These are phyloP conservation scores for Shinisaurus crocodilurus DNA, from an alignment of 2,113 vertebrate species.

Conservation along the genomic window DNA sequence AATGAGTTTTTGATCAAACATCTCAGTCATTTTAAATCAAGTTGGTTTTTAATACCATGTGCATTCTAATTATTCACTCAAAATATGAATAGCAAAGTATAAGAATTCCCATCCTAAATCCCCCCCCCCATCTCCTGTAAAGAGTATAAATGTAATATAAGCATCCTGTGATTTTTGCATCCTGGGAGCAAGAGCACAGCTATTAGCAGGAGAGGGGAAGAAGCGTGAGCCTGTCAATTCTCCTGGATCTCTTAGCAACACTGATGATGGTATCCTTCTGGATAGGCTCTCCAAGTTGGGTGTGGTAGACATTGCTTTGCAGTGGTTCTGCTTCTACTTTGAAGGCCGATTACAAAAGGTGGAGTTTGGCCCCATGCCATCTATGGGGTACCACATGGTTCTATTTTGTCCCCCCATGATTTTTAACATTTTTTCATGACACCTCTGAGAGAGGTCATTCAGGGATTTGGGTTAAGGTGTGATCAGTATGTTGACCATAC, in stretches of 20 bases:
- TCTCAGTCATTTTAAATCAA: background rate
- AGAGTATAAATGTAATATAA: background rate
- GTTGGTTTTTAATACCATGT: background rate
- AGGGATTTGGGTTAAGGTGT: background rate
- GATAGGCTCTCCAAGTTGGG: background rate
- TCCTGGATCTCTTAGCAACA: background rate
- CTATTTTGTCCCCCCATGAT: background rate
- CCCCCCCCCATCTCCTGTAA: background rate
- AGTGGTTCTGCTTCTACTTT: background rate
- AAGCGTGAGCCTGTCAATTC: background rate
- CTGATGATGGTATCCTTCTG: background rate
- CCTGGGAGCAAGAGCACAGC: background rate
- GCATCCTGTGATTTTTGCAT: background rate
- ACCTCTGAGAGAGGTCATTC: background rate
- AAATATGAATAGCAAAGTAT: background rate
- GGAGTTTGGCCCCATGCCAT: background rate
- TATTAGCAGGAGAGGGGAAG: background rate
- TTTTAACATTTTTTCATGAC: background rate
- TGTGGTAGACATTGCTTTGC: background rate
- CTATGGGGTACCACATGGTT: background rate
- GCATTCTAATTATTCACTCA: background rate
- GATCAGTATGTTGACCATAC: background rate
- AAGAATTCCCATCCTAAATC: background rate
- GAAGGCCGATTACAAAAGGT: background rate
- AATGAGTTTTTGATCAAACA: background rate